Evolutionary conservation across 1,140 invertebrate species (phyloP).

Genomic region (Kradibia gibbosae): DNA sequence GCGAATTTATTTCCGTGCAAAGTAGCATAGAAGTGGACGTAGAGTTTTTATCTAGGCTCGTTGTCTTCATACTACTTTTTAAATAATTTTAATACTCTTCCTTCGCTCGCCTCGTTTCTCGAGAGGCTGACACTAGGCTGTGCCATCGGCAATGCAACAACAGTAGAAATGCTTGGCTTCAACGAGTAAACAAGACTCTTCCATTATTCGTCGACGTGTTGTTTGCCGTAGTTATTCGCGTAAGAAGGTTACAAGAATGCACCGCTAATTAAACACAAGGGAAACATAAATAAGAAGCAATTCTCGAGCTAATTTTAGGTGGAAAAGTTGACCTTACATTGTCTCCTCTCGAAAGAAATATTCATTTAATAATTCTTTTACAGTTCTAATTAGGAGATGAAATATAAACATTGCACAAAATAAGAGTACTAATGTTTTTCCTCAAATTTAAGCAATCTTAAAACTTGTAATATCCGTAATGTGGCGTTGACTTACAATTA

Average conservation of each 20-base stretch:
- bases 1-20: too few species aligned
- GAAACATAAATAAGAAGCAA: slow-evolving; percentile 35
- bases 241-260: slow-evolving; percentile 34
- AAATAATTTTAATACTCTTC: neutral
- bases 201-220: slow-evolving; percentile 34
- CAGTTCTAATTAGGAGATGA: too few species aligned
- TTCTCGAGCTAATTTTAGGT: neutral
- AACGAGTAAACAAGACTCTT: slow-evolving; percentile 28
- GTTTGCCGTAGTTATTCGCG: slow-evolving; percentile 36
- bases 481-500: neutral
- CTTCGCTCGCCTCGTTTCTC: neutral
- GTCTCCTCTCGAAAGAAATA: neutral
- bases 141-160: neutral
- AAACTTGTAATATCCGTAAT: too few species aligned
- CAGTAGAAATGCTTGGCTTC: neutral
- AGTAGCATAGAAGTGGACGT: too few species aligned
- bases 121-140: neutral
- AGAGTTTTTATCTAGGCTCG: too few species aligned
- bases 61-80: neutral
- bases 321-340: neutral
- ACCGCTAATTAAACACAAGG: slow-evolving; percentile 37
- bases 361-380: too few species aligned
- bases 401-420: too few species aligned
- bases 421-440: too few species aligned
- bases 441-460: too few species aligned